phyloP scores from a whole-genome alignment of 2,888 invertebrate genomes.

The Eupithecia subumbrata region DNA sequence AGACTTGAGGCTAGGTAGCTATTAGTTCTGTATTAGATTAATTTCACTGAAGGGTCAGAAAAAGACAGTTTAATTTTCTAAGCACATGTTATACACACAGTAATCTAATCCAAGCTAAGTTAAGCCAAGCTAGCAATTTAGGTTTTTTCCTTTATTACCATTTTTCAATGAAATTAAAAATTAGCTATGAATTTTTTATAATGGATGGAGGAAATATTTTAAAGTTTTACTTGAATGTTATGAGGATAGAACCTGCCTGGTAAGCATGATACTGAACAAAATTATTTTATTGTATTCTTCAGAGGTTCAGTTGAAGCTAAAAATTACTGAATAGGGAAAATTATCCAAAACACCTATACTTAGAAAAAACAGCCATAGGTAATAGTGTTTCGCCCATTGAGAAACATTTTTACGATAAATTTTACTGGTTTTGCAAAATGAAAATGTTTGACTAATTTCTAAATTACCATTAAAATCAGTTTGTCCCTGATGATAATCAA shows the following conservation, averaged over 20 bases:
- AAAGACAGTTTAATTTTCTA: not conserved
- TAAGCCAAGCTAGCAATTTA: not conserved
- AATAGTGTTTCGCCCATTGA: not conserved
- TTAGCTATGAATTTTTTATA: not conserved
- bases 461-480: too few relatives aligned
- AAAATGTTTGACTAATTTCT: not conserved
- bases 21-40: slow-evolving; percentile 52
- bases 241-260: not conserved
- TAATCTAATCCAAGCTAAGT: not conserved
- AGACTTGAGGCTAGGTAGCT: slow-evolving; percentile 75
- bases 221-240: not conserved
- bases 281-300: not conserved
- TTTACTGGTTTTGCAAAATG: not conserved
- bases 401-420: not conserved
- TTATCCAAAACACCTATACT: not conserved
- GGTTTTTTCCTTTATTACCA: not conserved
- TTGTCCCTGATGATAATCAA: too few relatives aligned
- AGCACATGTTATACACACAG: not conserved
- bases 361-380: too few relatives aligned
- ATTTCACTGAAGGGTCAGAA: not conserved
- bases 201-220: not conserved
- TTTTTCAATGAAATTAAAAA: not conserved
- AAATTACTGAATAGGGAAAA: not conserved
- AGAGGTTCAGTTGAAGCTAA: not conserved
- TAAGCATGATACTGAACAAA: not conserved